A percentile compares a stretch with the other conserved stretches of the same genome.
These are phyloP conservation scores for Xenopus tropicalis DNA, from an alignment of 2,113 vertebrate genomes.

Conservation along the genomic window DNA sequence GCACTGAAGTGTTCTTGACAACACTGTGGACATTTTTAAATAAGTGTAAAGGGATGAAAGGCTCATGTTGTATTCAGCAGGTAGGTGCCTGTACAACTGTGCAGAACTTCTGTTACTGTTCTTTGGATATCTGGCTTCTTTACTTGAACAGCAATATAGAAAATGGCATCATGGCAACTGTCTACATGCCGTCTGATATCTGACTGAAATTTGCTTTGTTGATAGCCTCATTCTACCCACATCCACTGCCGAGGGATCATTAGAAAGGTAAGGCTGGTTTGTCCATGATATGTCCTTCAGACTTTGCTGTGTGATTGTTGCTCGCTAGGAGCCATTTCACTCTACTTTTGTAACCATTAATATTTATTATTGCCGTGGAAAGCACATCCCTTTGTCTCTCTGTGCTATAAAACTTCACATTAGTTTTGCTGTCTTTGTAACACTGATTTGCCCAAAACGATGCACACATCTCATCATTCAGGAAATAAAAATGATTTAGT, in stretches of 20 bases:
- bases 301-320: background rate
- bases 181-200: background rate
- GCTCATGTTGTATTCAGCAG: background rate
- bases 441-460: background rate
- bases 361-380: background rate
- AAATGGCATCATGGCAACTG: background rate
- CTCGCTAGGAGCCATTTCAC: background rate
- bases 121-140: background rate
- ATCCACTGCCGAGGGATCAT: background rate
- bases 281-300: slow-evolving; percentile 1
- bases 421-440: background rate
- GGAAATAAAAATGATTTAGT: background rate
- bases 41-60: too few relatives aligned
- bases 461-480: background rate
- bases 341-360: background rate
- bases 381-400: background rate
- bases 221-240: background rate
- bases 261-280: background rate
- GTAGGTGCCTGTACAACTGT: background rate
- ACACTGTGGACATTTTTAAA: too few relatives aligned
- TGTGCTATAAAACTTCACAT: background rate
- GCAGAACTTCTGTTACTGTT: background rate
- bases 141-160: background rate
- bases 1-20: too few relatives aligned
- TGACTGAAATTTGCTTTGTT: background rate